These are phyloP conservation scores for Drosophila seguyi DNA, from an alignment of 1,140 invertebrate genomes.

Conservation along the genomic window DNA sequence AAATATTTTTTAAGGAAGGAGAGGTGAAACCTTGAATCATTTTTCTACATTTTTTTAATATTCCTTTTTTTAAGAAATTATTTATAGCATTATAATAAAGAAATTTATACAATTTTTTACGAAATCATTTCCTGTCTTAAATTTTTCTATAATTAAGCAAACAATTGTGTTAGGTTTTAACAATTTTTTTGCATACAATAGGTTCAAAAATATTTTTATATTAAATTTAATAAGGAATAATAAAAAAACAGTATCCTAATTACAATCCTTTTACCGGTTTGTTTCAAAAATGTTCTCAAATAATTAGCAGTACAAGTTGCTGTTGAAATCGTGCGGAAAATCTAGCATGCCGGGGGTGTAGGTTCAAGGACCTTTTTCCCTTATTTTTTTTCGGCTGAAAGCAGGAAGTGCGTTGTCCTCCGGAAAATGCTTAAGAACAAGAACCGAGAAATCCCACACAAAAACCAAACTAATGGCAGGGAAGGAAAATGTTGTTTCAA, in stretches of 20 bases:
- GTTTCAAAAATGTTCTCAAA: not conserved
- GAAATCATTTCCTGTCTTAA: too few relatives aligned
- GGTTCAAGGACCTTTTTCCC: constrained; percentile 23
- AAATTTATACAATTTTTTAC: too few relatives aligned
- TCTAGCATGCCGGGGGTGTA: not conserved
- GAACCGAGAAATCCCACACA: constrained; percentile 29
- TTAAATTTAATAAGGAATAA: too few relatives aligned
- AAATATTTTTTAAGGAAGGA: not conserved
- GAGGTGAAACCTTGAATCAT: not conserved
- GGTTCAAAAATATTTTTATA: not conserved
- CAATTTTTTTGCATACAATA: not conserved
- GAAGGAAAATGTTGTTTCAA: constrained; percentile 80
- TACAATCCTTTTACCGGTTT: constrained; percentile 5
- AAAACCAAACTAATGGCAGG: constrained; percentile 73
- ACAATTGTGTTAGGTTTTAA: not conserved
- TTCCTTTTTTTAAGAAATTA: too few relatives aligned
- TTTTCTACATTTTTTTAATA: not conserved
- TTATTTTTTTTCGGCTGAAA: constrained; percentile 11
- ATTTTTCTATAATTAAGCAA: not conserved
- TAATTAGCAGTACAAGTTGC: constrained; percentile 24
- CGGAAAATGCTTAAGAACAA: constrained; percentile 53
- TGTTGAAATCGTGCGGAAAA: constrained; percentile 69
- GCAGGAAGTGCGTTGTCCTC: constrained; percentile 55
- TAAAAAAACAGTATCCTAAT: constrained; percentile 27
- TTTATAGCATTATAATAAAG: not conserved